Evolutionary conservation across 2,888 invertebrate genomes (phyloP).

Genomic region (Stenotaenia linearis): DNA sequence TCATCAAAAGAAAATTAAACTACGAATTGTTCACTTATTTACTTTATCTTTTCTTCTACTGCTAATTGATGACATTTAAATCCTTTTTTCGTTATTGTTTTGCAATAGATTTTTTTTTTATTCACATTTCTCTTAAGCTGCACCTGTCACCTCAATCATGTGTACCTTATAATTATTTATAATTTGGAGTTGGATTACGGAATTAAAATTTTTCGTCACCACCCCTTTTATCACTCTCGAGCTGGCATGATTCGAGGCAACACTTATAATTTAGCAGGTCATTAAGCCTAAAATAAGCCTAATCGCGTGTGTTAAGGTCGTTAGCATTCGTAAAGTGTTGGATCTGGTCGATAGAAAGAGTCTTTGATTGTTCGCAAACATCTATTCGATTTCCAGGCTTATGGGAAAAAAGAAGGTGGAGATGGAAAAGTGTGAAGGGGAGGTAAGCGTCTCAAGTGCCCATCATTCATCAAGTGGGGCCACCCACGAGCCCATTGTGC

Average conservation of each 20-base stretch:
- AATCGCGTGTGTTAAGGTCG: slow-evolving; percentile 24
- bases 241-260: not conserved
- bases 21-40: not conserved
- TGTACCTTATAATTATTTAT: slow-evolving; percentile 19
- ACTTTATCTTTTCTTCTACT: not conserved
- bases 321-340: slow-evolving; percentile 11
- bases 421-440: slow-evolving; percentile 18
- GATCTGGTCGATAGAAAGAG: slow-evolving; percentile 4
- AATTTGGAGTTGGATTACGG: slow-evolving; percentile 7
- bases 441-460: slow-evolving; percentile 22
- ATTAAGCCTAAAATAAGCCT: slow-evolving; percentile 26
- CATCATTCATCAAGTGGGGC: slow-evolving; percentile 24
- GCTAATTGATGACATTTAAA: not conserved
- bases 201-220: slow-evolving; percentile 21
- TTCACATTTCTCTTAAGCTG: not conserved
- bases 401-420: not conserved
- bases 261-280: slow-evolving; percentile 24
- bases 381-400: not conserved
- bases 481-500: slow-evolving; percentile 28
- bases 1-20: slow-evolving; percentile 14
- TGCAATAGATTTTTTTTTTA: not conserved
- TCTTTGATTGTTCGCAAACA: not conserved
- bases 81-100: slow-evolving; percentile 10
- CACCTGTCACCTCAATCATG: slow-evolving; percentile 16
- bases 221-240: slow-evolving; percentile 17